phyloP scores from a whole-genome alignment of 2,797 vertebrate genomes.

The Tachyglossus aculeatus region DNA sequence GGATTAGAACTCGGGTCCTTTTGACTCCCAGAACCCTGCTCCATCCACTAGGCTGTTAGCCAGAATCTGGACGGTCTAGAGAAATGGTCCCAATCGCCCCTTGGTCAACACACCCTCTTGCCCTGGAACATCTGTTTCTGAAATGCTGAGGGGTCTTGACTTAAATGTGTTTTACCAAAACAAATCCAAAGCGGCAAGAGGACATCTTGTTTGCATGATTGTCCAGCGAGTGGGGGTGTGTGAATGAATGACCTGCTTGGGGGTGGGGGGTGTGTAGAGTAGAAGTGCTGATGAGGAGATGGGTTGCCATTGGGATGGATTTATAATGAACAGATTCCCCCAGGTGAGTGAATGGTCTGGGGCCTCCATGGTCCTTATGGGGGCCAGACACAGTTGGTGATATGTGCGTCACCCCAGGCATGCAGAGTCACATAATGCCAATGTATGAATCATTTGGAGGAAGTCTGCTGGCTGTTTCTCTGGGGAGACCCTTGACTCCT shows the following conservation, averaged over 20 bases:
- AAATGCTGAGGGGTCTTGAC: slow-evolving; percentile 63
- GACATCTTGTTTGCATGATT: slow-evolving; percentile 71
- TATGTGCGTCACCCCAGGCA: too few relatives aligned
- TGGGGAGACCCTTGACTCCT: too few relatives aligned
- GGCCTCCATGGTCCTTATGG: too few relatives aligned
- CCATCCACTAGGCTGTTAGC: not conserved
- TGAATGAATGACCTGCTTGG: slow-evolving; percentile 54
- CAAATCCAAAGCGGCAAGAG: slow-evolving; percentile 40
- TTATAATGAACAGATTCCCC: slow-evolving; percentile 3
- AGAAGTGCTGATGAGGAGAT: slow-evolving; percentile 46
- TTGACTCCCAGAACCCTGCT: not conserved
- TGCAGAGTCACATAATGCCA: too few relatives aligned
- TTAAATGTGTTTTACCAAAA: slow-evolving; percentile 58
- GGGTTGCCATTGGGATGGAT: slow-evolving; percentile 38
- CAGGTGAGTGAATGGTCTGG: slow-evolving; percentile 27
- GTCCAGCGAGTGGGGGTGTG: slow-evolving; percentile 54
- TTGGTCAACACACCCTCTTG: slow-evolving; percentile 31
- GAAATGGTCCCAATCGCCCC: slow-evolving; percentile 11
- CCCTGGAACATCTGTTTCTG: slow-evolving; percentile 64
- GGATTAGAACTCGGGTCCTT: not conserved
- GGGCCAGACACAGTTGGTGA: too few relatives aligned
- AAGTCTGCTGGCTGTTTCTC: too few relatives aligned
- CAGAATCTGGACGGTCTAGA: slow-evolving; percentile 26
- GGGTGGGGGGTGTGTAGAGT: slow-evolving; percentile 49
- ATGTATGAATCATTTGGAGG: too few relatives aligned